These are phyloP conservation scores for Channa striata DNA, from an alignment of 2,797 vertebrate species.

Conservation along the genomic window DNA sequence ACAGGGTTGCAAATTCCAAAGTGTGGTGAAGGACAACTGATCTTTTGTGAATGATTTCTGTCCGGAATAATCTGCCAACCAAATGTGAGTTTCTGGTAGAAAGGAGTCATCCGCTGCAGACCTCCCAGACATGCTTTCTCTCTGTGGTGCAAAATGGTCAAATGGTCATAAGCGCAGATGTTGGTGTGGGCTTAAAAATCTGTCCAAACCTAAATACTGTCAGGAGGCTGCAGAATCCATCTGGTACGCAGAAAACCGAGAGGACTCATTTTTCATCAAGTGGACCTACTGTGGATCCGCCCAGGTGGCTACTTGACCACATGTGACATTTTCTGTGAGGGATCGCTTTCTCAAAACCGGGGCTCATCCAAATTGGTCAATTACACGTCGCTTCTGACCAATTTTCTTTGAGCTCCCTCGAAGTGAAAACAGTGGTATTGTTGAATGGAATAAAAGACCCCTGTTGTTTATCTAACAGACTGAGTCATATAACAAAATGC, in stretches of 20 bases:
- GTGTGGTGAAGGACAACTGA: conserved; percentile 60
- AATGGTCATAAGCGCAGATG: conserved; percentile 36
- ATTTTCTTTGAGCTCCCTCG: conserved; percentile 69
- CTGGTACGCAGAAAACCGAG: conserved; percentile 50
- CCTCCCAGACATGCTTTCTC: conserved; percentile 63
- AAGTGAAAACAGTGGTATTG: conserved; percentile 74
- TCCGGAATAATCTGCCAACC: conserved; percentile 61
- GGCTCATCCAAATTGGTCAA: conserved; percentile 78
- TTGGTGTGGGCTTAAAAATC: conserved; percentile 46
- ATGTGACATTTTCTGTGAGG: conserved; percentile 66
- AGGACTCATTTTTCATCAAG: conserved; percentile 39
- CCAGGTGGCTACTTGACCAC: conserved; percentile 71
- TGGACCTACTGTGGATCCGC: conserved; percentile 56
- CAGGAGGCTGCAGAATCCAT: conserved; percentile 53
- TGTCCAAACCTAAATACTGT: conserved; percentile 38
- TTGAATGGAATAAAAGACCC: conserved; percentile 79
- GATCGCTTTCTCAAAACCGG: conserved; percentile 62
- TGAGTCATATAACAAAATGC: conserved; percentile 83
- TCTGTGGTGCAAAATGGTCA: conserved; percentile 33
- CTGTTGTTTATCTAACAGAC: conserved; percentile 80
- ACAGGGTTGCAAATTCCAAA: conserved; percentile 46
- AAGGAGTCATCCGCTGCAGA: conserved; percentile 51
- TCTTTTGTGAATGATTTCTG: conserved; percentile 65
- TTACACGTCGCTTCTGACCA: conserved; percentile 75
- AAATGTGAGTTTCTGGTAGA: conserved; percentile 61